A percentile compares a stretch with the other conserved stretches of the same genome.
These are phyloP conservation scores for Lepisosteus osseus DNA, from an alignment of 2,113 vertebrate genomes.

Conservation along the genomic window DNA sequence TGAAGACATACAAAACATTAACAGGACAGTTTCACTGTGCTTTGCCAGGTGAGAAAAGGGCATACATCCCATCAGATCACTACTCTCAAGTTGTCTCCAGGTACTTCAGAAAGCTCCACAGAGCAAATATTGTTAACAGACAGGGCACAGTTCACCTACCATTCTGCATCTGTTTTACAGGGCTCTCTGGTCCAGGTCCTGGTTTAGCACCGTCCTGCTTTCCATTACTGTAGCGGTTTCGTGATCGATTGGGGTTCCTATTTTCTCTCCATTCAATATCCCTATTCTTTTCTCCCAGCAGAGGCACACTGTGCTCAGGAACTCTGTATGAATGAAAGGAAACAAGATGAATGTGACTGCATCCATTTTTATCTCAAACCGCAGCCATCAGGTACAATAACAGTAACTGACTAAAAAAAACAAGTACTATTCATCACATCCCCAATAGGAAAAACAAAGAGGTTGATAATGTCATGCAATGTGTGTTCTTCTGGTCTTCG, in stretches of 20 bases:
- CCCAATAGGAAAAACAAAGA: too few relatives aligned
- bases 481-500: too few relatives aligned
- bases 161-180: slow-evolving; percentile 52
- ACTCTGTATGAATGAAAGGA: slow-evolving; percentile 50
- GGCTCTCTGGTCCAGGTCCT: slow-evolving; percentile 39
- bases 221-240: slow-evolving; percentile 66
- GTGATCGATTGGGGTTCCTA: slow-evolving; percentile 45
- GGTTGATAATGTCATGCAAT: too few relatives aligned
- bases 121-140: not conserved
- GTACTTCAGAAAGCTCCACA: too few relatives aligned
- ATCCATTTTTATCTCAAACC: not conserved
- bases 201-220: slow-evolving; percentile 63
- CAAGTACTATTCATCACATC: not conserved
- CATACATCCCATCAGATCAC: too few relatives aligned
- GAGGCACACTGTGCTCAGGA: slow-evolving; percentile 66
- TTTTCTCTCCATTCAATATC: slow-evolving; percentile 73
- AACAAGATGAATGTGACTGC: not conserved
- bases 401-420: not conserved
- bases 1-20: too few relatives aligned
- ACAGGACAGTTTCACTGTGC: too few relatives aligned
- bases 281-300: slow-evolving; percentile 68
- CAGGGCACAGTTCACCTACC: slow-evolving; percentile 40
- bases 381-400: not conserved
- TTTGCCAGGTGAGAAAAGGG: too few relatives aligned
- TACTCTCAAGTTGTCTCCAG: too few relatives aligned